Percentiles rank a stretch among this genome's conserved stretches.
Evolutionary conservation across 1,140 invertebrate genomes (phyloP).

Genomic region (Brachionus rotundiformis): DNA sequence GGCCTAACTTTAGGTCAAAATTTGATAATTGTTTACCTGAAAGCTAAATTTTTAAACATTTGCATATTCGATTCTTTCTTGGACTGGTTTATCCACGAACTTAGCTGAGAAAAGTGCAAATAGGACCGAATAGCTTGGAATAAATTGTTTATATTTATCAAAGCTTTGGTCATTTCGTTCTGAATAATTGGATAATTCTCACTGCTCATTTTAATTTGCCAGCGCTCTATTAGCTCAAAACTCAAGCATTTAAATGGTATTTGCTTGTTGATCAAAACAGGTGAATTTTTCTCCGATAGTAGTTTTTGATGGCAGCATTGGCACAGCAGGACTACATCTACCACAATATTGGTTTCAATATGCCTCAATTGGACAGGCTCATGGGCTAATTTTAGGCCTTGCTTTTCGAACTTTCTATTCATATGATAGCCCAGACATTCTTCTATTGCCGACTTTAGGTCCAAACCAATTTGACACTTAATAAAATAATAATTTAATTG

Average conservation of each 20-base stretch:
- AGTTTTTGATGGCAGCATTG: conserved; percentile 26
- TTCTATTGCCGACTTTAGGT: neutral
- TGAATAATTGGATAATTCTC: neutral
- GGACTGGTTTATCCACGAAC: conserved; percentile 31
- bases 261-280: neutral
- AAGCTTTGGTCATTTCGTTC: neutral
- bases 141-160: conserved; percentile 13
- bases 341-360: neutral
- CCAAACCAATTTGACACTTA: neutral
- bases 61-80: neutral
- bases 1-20: neutral
- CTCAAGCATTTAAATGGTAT: neutral
- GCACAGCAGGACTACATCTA: neutral
- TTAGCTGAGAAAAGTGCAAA: conserved; percentile 39
- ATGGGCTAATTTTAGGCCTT: neutral
- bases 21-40: conserved; percentile 1
- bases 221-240: conserved; percentile 2
- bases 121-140: conserved; percentile 36
- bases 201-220: conserved; percentile 18
- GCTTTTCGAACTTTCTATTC: neutral
- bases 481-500: neutral
- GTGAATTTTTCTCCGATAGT: neutral
- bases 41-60: conserved; percentile 22
- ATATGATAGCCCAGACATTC: neutral
- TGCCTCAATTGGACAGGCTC: neutral